Evolutionary conservation across 2,888 invertebrate species (phyloP), one percentile per base, ranked within the genome.

Genomic region (Blastobasis lacticolella): DNA sequence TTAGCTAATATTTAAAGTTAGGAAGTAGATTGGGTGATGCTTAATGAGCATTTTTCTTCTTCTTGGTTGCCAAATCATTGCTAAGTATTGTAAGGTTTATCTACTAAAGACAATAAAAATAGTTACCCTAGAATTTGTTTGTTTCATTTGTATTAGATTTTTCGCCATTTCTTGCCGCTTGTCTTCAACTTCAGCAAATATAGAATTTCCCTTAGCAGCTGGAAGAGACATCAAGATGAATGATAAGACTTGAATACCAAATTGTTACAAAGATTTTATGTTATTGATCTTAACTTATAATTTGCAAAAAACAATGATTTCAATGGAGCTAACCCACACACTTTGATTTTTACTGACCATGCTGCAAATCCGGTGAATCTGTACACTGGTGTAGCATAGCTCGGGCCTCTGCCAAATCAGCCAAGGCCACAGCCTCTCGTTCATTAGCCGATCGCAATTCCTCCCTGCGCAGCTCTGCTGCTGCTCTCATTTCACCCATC

Each of bases 131-230:
- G 89, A 64, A 60, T 90, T 91, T 37, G 87, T 89, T 64, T 90
- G 90, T 64, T 91, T 91, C 80, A 91, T 91, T 51, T 87, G 84
- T 45, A 89, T 83, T 4, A 91, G 72, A 55, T 89, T 77, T 54
- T 90, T 88, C 8, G 89, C 90, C 91, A 91, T 91, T 58, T 88
- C 90, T 62, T 91, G 91, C 37, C 91, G 84, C 60, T 91, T 91
- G 63, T 91, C 91, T 59, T 91, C 91, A 0, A 91, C 91, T 69
- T 91, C 91, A 52, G 91, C 91, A 75, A 91, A 91, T 60, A 91
- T 74, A 0, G 91, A 91, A 62, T 91, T 91, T 0, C 91, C 91
- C 70, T 91, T 91, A 10, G 88, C 86, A 70, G 90, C 91, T 91
- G 67, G 37, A 76, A 73, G 23, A 23, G 23, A 38, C 36, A 7